Evolutionary conservation across 2,797 vertebrate genomes (phyloP).

Genomic region (Chaenodraco wilsoni): DNA sequence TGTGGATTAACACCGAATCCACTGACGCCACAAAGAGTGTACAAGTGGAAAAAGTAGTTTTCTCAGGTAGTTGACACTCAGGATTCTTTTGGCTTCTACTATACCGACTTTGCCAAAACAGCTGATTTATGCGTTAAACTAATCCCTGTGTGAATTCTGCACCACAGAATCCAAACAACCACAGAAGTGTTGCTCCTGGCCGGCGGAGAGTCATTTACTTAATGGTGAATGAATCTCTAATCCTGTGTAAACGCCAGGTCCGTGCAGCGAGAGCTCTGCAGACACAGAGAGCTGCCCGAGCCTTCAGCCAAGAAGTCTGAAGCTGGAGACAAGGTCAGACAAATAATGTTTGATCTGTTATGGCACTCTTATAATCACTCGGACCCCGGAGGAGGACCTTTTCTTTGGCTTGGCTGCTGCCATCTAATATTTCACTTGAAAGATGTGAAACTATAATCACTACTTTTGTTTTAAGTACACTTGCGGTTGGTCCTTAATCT

Average conservation of each 20-base stretch:
- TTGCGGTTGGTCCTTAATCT: constrained; percentile 46
- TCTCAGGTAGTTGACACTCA: constrained; percentile 29
- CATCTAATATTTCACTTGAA: constrained; percentile 77
- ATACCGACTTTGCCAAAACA: constrained; percentile 37
- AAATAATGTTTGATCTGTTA: constrained; percentile 80
- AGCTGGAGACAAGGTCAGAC: constrained; percentile 76
- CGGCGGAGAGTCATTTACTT: constrained; percentile 66
- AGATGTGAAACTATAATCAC: constrained; percentile 66
- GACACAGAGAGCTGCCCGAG: constrained; percentile 53
- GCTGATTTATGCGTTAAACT: constrained; percentile 54
- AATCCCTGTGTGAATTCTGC: constrained; percentile 52
- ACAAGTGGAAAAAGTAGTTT: constrained; percentile 19
- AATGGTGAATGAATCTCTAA: constrained; percentile 71
- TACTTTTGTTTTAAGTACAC: constrained; percentile 42
- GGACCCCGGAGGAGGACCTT: constrained; percentile 76
- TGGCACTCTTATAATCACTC: constrained; percentile 79
- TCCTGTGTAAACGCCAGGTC: constrained; percentile 74
- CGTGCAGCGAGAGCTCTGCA: constrained; percentile 58
- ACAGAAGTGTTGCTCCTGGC: constrained; percentile 60
- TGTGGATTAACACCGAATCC: constrained; percentile 17
- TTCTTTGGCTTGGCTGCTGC: constrained; percentile 73
- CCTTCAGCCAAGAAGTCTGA: constrained; percentile 64
- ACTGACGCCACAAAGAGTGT: constrained; percentile 13
- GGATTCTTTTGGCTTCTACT: constrained; percentile 24
- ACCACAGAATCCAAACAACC: constrained; percentile 58